Conservation (phyloP, 2,888 invertebrate species). For the Colostygia pectinataria region DNA sequence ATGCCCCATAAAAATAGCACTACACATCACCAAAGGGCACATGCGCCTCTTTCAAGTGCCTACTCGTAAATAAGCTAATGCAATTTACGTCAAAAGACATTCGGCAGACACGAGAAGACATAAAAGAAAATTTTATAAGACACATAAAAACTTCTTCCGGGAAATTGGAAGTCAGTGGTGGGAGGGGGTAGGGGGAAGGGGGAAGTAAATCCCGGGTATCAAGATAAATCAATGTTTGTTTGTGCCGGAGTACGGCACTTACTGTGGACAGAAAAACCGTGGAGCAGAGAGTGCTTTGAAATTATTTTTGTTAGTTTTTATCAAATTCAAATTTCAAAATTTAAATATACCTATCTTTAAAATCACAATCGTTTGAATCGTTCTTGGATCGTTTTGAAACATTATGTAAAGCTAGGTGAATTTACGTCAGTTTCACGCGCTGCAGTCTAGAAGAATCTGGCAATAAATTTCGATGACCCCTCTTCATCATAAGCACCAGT, state of each 20-base stretch:
- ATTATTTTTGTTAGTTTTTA: background rate
- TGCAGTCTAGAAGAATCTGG: too few species aligned
- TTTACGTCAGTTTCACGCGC: too few species aligned
- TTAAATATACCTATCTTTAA: too few species aligned
- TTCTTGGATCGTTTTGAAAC: too few species aligned
- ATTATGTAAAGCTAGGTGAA: too few species aligned
- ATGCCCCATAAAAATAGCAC: background rate
- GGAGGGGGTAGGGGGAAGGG: constrained; percentile 48
- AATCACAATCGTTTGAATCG: too few species aligned
- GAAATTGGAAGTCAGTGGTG: constrained; percentile 74
- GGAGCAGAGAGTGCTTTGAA: constrained; percentile 39
- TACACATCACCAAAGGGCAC: background rate
- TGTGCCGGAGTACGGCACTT: constrained; percentile 69
- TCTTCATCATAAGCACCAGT: too few species aligned
- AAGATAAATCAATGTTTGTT: constrained; percentile 82
- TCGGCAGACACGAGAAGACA: constrained; percentile 34
- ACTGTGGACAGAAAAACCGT: constrained; percentile 46
- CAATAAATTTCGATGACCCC: too few species aligned
- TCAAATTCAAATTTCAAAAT: background rate
- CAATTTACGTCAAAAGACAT: constrained; percentile 28
- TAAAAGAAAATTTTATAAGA: constrained; percentile 76
- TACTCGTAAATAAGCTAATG: constrained; percentile 22
- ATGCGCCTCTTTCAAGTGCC: constrained; percentile 14
- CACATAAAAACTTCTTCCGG: constrained; percentile 73
- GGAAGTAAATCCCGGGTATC: constrained; percentile 72